phyloP scores from a whole-genome alignment of 2,888 invertebrate genomes.

The Sipha maydis region DNA sequence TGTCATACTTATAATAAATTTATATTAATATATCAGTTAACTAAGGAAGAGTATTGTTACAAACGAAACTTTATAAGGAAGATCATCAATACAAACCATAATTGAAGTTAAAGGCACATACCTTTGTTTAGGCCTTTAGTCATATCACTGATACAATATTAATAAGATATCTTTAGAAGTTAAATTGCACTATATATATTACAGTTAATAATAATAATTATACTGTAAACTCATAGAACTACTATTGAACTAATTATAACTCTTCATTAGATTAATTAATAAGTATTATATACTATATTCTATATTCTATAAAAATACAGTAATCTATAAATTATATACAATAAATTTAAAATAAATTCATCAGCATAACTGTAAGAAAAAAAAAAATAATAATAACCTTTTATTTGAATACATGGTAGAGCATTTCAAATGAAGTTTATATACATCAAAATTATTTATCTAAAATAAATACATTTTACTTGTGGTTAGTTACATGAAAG shows the following conservation, averaged over 20 bases:
- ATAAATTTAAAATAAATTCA: neutral
- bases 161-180: no score
- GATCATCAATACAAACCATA: no score
- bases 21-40: no score
- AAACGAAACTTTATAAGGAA: no score
- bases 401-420: neutral
- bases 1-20: no score
- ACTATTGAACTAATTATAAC: neutral
- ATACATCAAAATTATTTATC: neutral
- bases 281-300: neutral
- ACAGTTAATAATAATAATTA: no score
- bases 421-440: neutral
- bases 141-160: no score
- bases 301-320: neutral
- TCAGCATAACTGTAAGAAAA: neutral
- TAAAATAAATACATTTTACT: neutral
- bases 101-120: no score
- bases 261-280: neutral
- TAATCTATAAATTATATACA: neutral
- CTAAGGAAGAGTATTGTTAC: no score
- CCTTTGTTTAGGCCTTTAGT: no score
- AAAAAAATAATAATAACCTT: neutral
- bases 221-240: neutral
- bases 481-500: neutral
- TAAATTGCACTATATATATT: no score